Base-by-base conservation (phyloP, 2,888 invertebrate species). In the Agrotis puta region DNA sequence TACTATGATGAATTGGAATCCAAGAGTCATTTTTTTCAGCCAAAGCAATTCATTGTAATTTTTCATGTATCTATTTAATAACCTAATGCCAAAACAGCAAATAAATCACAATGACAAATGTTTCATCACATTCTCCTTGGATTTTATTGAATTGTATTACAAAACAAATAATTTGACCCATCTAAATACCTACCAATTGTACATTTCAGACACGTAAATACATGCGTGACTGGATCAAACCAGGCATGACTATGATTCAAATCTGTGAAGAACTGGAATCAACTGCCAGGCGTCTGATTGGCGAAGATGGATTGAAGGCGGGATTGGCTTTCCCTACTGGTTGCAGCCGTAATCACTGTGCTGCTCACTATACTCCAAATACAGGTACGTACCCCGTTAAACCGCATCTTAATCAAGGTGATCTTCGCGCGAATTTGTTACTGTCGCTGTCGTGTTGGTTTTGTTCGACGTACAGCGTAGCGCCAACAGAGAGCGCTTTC, bases 291-390 rank as follows among this genome's bases (percentile, higher is more conserved):
- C 98, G 97, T 87, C 95, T 99, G 76, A 99, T 99, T 85, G 98
- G 98, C 27, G 99, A 99, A 93, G 98, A 99, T 89, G 99, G 99
- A 1, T 96, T 99, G 11, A 98, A 99, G 86, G 99, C 99, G 2
- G 99, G 98, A 0, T 94, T 99, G 74, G 98, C 98, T 11, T 99
- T 99, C 93, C 99, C 99, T 0, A 99, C 99, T 0, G 99, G 99
- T 0, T 99, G 99, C 92, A 99, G 99, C n/a, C 97, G 99, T 63
- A 99, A 99, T 94, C 98, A 99, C 92, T 99, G 99, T 92, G 99
- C 99, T 68, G 99, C 99, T 64, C 99, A 99, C 96, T 99, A 99
- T 90, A 99, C 99, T 18, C 99, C 99, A 6, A 99, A 99, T 93
- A 99, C 99, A 66, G 99, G 97, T 96, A 88, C 64, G 53, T 50